These are phyloP conservation scores for Vespertilio murinus DNA, from an alignment of 2,797 vertebrate species.

Conservation along the genomic window DNA sequence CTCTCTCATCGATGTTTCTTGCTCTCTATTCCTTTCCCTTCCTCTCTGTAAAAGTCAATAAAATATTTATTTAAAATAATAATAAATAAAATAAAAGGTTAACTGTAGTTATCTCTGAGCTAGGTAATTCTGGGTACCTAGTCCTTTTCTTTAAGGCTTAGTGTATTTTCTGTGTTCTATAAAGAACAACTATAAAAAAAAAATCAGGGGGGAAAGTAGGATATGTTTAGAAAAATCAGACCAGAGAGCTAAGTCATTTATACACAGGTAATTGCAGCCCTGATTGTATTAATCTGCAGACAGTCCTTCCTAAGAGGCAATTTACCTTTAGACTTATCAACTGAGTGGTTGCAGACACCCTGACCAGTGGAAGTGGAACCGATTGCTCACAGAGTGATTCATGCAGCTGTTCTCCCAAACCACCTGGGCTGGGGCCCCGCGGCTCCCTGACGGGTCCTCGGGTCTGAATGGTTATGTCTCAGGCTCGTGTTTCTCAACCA, in stretches of 20 bases:
- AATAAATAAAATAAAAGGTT: too few species aligned
- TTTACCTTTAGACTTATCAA: conserved; percentile 59
- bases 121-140: neutral
- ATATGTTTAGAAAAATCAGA: conserved; percentile 42
- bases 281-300: conserved; percentile 69
- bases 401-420: neutral
- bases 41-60: too few species aligned
- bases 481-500: neutral
- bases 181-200: conserved; percentile 1
- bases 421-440: neutral
- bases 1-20: too few species aligned
- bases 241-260: conserved; percentile 53
- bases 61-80: too few species aligned
- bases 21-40: too few species aligned
- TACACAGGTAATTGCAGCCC: conserved; percentile 20
- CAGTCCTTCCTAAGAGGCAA: conserved; percentile 46
- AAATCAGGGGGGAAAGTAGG: neutral
- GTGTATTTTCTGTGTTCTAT: conserved; percentile 30
- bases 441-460: neutral
- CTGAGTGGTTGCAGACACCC: conserved; percentile 28
- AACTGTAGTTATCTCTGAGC: neutral
- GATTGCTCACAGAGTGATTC: neutral
- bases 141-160: neutral
- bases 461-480: neutral
- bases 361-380: neutral